These are phyloP conservation scores for Drosophila cardini DNA, from an alignment of 1,140 invertebrate species.

Conservation along the genomic window DNA sequence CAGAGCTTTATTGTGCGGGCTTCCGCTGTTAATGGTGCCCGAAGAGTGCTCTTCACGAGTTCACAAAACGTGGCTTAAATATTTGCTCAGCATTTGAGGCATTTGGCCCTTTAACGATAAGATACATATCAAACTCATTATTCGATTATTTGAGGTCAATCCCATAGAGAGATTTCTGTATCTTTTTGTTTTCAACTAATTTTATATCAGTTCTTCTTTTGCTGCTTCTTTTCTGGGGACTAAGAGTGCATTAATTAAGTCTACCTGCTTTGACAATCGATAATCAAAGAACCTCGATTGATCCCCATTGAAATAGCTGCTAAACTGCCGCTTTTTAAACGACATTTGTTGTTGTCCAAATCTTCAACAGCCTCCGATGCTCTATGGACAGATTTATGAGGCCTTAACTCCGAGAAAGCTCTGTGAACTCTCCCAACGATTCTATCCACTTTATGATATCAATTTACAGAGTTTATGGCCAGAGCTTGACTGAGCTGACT, in stretches of 20 bases:
- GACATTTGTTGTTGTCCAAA: constrained; percentile 51
- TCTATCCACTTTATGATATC: constrained; percentile 43
- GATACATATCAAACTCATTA: constrained; percentile 15
- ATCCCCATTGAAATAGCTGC: constrained; percentile 76
- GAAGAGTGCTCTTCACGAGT: constrained; percentile 31
- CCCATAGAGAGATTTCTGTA: constrained; percentile 56
- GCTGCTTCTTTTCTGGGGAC: background rate
- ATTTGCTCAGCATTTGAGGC: constrained; percentile 25
- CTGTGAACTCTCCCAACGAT: constrained; percentile 41
- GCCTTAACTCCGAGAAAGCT: constrained; percentile 47
- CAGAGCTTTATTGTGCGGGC: constrained; percentile 37
- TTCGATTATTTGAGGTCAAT: constrained; percentile 54
- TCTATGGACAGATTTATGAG: constrained; percentile 63
- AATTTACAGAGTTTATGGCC: constrained; percentile 48
- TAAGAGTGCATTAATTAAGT: constrained; percentile 63
- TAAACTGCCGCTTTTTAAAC: constrained; percentile 67
- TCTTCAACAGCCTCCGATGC: constrained; percentile 5
- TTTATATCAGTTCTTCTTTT: constrained; percentile 56
- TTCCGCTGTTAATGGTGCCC: constrained; percentile 31
- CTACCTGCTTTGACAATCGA: constrained; percentile 38
- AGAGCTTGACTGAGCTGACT: background rate
- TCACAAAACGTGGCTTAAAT: constrained; percentile 25
- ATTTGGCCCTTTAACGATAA: constrained; percentile 24
- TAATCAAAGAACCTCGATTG: constrained; percentile 60
- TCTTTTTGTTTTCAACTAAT: constrained; percentile 49